Base-by-base conservation (phyloP, 2,888 invertebrate genomes). In the Hedya salicella region DNA sequence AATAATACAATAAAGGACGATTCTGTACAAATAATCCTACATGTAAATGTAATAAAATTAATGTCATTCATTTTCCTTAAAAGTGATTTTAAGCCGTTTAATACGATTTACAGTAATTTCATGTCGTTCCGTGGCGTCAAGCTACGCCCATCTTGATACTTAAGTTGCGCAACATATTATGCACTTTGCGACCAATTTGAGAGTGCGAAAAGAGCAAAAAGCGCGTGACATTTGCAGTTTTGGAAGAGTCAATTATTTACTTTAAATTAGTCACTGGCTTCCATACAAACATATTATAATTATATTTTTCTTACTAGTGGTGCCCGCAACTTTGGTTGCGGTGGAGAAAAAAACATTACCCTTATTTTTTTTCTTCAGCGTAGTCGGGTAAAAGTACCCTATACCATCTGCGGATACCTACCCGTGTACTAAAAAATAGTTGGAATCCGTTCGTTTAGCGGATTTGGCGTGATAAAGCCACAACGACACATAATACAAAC, bases 41-140 rank as follows among this genome's bases (percentile, higher is more conserved):
- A n/a, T n/a, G n/a, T n/a, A n/a, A n/a, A n/a, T n/a, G 9, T 3
- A 25, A 44, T 32, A 17, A 40, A 40, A 9, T 54, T 46, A 54
- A 19, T 11, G 53, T 40, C 19, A 48, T 61, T 32, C 61, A 54
- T 42, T 54, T 14, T 3, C 40, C 60, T 66, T 60, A 48, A 66
- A 30, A 17, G 61, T 42, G 30, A 19, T 48, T 49, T 66, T 66
- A 54, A 53, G 17, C 54, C 4, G 8, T 32, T 11, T 54, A 42
- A 40, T 48, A 42, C 32, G 61, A 61, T 61, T 66, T 48, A n/a
- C 48, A 30, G 61, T 54, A 49, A 66, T 61, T 54, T 60, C 9
- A 14, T 48, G 13, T 16, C 30, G 44, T 14, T 30, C 11, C 21
- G 14, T 8, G 54, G 54, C 42, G 50, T 40, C 60, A 30, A n/a